These are phyloP conservation scores for Trichonephila clavata DNA, from an alignment of 1,140 invertebrate genomes.

Conservation along the genomic window DNA sequence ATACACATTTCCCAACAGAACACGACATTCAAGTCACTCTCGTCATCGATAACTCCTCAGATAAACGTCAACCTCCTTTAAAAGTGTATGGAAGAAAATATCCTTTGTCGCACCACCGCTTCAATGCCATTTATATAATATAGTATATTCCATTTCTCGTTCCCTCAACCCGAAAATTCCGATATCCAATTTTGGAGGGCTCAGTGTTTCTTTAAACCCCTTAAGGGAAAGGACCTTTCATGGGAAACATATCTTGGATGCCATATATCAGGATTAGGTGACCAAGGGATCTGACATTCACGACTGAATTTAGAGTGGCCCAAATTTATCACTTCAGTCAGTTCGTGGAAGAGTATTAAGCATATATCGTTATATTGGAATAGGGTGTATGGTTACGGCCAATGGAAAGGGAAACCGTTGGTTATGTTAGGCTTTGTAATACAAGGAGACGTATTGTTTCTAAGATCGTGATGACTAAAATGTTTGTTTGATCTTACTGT, in stretches of 20 bases:
- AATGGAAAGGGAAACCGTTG: not conserved
- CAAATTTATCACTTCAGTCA: constrained; percentile 21
- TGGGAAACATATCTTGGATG: constrained; percentile 15
- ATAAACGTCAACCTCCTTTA: constrained; percentile 46
- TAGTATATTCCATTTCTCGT: constrained; percentile 19
- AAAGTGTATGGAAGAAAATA: constrained; percentile 28
- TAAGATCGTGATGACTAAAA: not conserved
- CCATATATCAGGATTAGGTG: constrained; percentile 67
- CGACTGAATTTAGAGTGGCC: constrained; percentile 43
- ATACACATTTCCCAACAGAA: not conserved
- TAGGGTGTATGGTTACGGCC: not conserved
- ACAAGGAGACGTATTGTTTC: not conserved
- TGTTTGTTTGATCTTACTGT: not conserved
- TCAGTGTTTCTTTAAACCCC: constrained; percentile 57
- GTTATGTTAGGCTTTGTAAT: not conserved
- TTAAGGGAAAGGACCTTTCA: not conserved
- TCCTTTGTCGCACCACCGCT: constrained; percentile 32
- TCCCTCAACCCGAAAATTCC: constrained; percentile 18
- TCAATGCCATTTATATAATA: not conserved
- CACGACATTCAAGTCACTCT: constrained; percentile 37
- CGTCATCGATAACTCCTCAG: not conserved
- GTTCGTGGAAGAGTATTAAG: not conserved
- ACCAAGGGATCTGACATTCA: constrained; percentile 32
- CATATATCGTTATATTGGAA: constrained; percentile 44
- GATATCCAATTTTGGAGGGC: constrained; percentile 56